Evolutionary conservation across 2,113 vertebrate genomes (phyloP).

Genomic region (Salvelinus sp.): DNA sequence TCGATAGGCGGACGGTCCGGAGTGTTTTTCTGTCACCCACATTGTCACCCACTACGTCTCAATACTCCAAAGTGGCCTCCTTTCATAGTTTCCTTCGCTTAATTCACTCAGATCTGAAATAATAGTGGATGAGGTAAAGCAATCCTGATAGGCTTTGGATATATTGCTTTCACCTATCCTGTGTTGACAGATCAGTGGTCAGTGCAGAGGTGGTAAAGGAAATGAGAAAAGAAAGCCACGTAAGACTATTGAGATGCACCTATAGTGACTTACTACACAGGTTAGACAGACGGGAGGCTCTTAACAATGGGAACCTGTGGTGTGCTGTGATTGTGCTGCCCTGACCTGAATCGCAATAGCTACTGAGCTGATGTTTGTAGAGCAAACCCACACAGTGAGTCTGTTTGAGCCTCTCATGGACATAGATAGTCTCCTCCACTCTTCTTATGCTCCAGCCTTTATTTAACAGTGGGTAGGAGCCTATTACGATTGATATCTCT

Average conservation of each 20-base stretch:
- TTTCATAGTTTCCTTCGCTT: background rate
- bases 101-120: background rate
- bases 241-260: background rate
- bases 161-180: slow-evolving; percentile 8
- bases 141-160: background rate
- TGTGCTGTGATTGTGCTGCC: background rate
- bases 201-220: background rate
- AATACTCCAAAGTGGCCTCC: slow-evolving; percentile 7
- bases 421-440: background rate
- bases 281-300: background rate
- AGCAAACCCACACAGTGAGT: background rate
- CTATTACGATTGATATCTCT: background rate
- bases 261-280: background rate
- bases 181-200: background rate
- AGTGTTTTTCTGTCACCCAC: slow-evolving; percentile 15
- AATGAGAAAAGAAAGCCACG: background rate
- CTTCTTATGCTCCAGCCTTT: background rate
- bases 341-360: background rate
- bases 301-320: background rate
- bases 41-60: slow-evolving; percentile 30
- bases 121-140: background rate
- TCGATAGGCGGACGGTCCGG: slow-evolving; percentile 40
- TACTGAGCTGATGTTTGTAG: background rate
- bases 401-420: background rate
- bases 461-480: background rate